Evolutionary conservation across 2,113 vertebrate species (phyloP).

Genomic region (Donacobius atricapilla): DNA sequence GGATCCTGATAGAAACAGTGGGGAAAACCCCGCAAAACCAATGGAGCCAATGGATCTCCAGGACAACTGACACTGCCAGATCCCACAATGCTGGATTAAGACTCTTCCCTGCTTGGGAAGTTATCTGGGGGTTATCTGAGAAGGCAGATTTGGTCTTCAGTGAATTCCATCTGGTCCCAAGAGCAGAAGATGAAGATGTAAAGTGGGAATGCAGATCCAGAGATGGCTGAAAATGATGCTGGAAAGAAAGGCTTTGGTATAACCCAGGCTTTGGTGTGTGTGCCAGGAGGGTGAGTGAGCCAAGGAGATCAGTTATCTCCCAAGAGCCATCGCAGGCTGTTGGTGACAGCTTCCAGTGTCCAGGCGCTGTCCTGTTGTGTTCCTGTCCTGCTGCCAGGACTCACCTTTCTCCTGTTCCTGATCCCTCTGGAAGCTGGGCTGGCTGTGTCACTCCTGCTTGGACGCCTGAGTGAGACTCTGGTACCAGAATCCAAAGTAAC

Average conservation of each 20-base stretch:
- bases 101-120: not conserved
- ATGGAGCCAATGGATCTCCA: not conserved
- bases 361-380: not conserved
- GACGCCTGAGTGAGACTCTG: not conserved
- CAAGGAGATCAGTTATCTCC: not conserved
- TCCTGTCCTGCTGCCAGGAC: not conserved
- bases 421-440: not conserved
- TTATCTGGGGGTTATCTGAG: not conserved
- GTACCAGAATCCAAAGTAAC: not conserved
- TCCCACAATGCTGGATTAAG: not conserved
- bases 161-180: not conserved
- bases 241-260: not conserved
- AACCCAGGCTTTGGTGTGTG: not conserved
- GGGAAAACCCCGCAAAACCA: not conserved
- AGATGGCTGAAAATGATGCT: not conserved
- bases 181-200: not conserved
- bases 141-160: not conserved
- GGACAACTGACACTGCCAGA: not conserved
- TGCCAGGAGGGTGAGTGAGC: not conserved
- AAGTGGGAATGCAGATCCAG: not conserved
- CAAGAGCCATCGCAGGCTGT: accelerated
- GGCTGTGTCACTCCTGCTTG: not conserved
- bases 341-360: accelerated
- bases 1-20: not conserved
- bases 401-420: not conserved